phyloP scores from a whole-genome alignment of 2,888 invertebrate species.

The Torymus aiolomorphi region DNA sequence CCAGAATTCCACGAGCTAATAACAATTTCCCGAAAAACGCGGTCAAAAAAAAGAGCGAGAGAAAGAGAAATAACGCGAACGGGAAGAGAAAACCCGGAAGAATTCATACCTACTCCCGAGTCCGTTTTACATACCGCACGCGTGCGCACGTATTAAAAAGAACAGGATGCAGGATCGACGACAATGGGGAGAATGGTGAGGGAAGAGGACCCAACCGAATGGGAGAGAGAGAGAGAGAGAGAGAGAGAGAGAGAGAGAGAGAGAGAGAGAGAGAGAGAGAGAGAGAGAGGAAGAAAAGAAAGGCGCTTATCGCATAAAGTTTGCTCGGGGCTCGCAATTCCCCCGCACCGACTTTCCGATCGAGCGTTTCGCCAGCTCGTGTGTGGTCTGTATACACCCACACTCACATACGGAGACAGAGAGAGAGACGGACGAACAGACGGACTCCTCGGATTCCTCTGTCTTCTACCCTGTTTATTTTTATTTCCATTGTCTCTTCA shows the following conservation, averaged over 20 bases:
- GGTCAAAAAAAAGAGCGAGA: not conserved
- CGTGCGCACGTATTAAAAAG: constrained; percentile 1
- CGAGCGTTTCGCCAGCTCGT: constrained; percentile 16
- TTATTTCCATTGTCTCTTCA: constrained; percentile 15
- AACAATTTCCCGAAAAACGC: constrained; percentile 12
- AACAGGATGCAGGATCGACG: constrained; percentile 11
- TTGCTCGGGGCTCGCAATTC: constrained; percentile 6
- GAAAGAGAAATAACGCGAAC: not conserved
- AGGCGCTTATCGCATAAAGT: constrained; percentile 30
- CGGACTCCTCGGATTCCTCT: not conserved
- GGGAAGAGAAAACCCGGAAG: not conserved
- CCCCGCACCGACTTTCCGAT: constrained; percentile 26
- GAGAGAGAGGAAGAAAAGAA: not conserved
- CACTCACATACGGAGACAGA: not conserved
- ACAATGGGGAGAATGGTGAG: constrained; percentile 30
- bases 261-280: constrained; percentile 47
- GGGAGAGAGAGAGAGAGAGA: constrained; percentile 8
- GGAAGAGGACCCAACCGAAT: constrained; percentile 10
- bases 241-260: constrained; percentile 38
- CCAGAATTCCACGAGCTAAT: constrained; percentile 24
- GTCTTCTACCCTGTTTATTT: constrained; percentile 3
- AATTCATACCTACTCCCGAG: no score
- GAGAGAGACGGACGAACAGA: no score
- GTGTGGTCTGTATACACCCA: not conserved
- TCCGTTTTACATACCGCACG: constrained; percentile 25